phyloP scores from a whole-genome alignment of 2,888 invertebrate genomes.

The Ormyrus nitidulus region DNA sequence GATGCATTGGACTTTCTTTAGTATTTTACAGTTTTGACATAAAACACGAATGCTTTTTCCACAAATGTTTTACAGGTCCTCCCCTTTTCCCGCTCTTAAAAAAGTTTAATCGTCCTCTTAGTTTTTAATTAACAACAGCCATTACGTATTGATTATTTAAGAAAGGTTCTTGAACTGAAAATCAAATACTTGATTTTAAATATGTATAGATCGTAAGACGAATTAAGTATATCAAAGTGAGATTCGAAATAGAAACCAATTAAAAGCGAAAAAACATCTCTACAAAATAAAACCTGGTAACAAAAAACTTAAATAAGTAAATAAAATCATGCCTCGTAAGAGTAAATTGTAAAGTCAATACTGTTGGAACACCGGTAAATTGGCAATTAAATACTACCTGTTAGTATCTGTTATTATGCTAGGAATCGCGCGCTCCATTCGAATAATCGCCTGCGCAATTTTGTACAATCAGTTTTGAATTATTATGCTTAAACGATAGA shows the following conservation, averaged over 20 bases:
- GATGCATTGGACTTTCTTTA: slow-evolving; percentile 42
- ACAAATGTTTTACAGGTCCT: slow-evolving; percentile 10
- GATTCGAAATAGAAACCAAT: slow-evolving; percentile 23
- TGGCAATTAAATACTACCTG: slow-evolving; percentile 53
- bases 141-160: slow-evolving; percentile 23
- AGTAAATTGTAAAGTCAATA: slow-evolving; percentile 51
- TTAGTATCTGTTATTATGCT: slow-evolving; percentile 43
- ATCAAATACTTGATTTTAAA: slow-evolving; percentile 5
- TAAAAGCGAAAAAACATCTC: slow-evolving; percentile 10
- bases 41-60: slow-evolving; percentile 39
- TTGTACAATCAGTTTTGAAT: slow-evolving; percentile 50
- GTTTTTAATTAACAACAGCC: slow-evolving; percentile 35
- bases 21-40: slow-evolving; percentile 52
- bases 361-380: slow-evolving; percentile 56
- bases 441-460: slow-evolving; percentile 30
- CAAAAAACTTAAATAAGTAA: slow-evolving; percentile 43
- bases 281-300: slow-evolving; percentile 46
- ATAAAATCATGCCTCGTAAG: slow-evolving; percentile 33
- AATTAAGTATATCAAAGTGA: slow-evolving; percentile 44
- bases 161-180: slow-evolving; percentile 13
- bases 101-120: not conserved
- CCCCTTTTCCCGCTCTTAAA: slow-evolving; percentile 1
- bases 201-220: not conserved
- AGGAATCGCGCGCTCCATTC: slow-evolving; percentile 24
- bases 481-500: slow-evolving; percentile 36